These are phyloP conservation scores for Heliangelus exortis DNA, from an alignment of 2,797 vertebrate species.

Conservation along the genomic window DNA sequence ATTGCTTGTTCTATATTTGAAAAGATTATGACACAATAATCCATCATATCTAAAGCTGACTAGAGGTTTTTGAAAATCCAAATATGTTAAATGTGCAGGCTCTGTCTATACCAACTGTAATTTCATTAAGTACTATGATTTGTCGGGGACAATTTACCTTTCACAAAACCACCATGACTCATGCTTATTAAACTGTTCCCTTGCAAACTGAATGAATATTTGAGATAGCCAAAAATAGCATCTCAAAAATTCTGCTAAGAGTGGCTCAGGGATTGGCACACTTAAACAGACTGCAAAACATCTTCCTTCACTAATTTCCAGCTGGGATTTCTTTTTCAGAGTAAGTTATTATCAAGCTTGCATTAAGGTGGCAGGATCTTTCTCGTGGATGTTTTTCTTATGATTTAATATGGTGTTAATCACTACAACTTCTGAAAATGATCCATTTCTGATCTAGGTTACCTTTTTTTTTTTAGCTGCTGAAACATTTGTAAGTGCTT, in stretches of 20 bases:
- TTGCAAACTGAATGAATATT: constrained; percentile 21
- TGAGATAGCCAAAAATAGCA: constrained; percentile 40
- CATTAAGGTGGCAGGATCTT: constrained; percentile 13
- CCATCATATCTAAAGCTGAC: neutral
- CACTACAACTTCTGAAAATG: constrained; percentile 19
- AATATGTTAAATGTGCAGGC: constrained; percentile 19
- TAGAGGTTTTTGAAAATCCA: constrained; percentile 34
- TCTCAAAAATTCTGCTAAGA: neutral
- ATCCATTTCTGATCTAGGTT: constrained; percentile 20
- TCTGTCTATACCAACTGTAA: constrained; percentile 17
- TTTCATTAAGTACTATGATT: constrained; percentile 54
- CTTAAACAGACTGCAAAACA: neutral
- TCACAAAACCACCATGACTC: constrained; percentile 16
- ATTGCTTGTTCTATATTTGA: constrained; percentile 27
- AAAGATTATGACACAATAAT: constrained; percentile 43
- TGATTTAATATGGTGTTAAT: constrained; percentile 38
- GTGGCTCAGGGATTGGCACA: constrained; percentile 27
- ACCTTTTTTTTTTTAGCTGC: constrained; percentile 32
- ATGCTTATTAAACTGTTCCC: constrained; percentile 60
- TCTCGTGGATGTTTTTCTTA: constrained; percentile 5
- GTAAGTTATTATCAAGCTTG: constrained; percentile 30
- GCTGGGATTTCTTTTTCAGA: constrained; percentile 28
- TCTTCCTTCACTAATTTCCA: constrained; percentile 18
- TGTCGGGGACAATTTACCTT: constrained; percentile 45
- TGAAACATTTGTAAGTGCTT: constrained; percentile 36